A percentile compares a stretch with the other conserved stretches of the same genome.
Conservation (phyloP, 1,140 invertebrate species). For the Drosophila simulans region DNA sequence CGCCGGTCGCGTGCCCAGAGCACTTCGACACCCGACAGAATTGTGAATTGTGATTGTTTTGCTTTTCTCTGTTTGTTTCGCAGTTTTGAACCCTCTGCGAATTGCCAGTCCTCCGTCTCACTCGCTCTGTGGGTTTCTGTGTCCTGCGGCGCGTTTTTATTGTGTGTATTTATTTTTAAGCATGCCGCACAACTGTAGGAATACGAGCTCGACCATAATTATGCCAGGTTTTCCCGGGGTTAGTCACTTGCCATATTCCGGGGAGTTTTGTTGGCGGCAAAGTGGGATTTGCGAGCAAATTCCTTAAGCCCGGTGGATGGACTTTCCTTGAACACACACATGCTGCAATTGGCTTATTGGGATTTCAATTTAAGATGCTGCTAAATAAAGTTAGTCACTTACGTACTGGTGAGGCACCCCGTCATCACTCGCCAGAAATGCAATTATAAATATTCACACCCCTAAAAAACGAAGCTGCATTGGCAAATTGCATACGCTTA, state of each 20-base stretch:
- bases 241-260: slow-evolving; percentile 27
- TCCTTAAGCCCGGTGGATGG: slow-evolving; percentile 34
- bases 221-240: slow-evolving; percentile 37
- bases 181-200: slow-evolving; percentile 62
- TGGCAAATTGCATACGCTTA: slow-evolving; percentile 17
- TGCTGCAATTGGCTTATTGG: slow-evolving; percentile 14
- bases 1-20: slow-evolving; percentile 80
- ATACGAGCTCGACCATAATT: slow-evolving; percentile 51
- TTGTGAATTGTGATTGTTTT: slow-evolving; percentile 82
- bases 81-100: slow-evolving; percentile 1
- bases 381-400: neutral
- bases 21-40: slow-evolving; percentile 84
- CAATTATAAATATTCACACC: slow-evolving; percentile 12
- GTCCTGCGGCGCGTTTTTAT: slow-evolving; percentile 70
- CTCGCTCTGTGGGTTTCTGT: slow-evolving; percentile 46
- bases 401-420: neutral
- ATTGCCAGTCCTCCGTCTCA: slow-evolving; percentile 23
- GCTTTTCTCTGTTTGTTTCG: slow-evolving; percentile 40
- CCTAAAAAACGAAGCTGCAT: neutral
- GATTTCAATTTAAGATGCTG: slow-evolving; percentile 2
- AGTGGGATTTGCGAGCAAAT: slow-evolving; percentile 36
- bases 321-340: slow-evolving; percentile 17
- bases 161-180: slow-evolving; percentile 57
- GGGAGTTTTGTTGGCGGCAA: slow-evolving; percentile 32
- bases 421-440: neutral